Conservation (phyloP, 1,140 invertebrate genomes). For the Procambarus clarkii region DNA sequence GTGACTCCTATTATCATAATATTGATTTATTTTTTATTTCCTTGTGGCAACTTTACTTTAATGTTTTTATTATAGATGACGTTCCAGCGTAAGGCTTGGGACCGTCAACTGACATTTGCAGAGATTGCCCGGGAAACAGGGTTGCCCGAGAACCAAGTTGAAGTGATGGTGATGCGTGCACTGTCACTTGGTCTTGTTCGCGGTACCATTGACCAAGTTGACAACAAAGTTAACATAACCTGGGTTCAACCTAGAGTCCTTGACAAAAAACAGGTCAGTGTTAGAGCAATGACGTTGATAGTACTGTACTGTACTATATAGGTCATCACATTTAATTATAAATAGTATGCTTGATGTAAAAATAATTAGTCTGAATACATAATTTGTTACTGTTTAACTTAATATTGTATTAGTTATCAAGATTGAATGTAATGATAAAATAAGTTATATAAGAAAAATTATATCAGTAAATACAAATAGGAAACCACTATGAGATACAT, state of each 20-base stretch:
- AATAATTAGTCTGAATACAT: not conserved
- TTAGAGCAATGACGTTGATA: not conserved
- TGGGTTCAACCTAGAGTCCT: constrained; percentile 96
- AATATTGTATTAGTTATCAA: too few species aligned
- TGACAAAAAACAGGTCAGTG: constrained; percentile 80
- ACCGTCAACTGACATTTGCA: constrained; percentile 88
- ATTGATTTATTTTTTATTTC: not conserved
- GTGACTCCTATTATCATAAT: not conserved
- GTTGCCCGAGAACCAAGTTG: constrained; percentile 83
- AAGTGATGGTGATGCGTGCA: constrained; percentile 98
- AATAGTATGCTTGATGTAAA: not conserved
- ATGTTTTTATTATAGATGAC: constrained; percentile 80
- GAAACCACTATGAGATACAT: too few species aligned
- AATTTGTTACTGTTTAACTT: too few species aligned
- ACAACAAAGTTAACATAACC: constrained; percentile 86
- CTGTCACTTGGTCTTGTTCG: constrained; percentile 94
- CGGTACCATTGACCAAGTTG: constrained; percentile 97
- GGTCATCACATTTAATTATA: not conserved
- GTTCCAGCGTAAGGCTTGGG: constrained; percentile 82
- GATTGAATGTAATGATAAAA: too few species aligned
- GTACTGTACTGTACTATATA: not conserved
- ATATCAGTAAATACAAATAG: too few species aligned
- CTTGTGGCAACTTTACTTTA: not conserved
- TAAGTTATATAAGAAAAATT: too few species aligned
- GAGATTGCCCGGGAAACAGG: constrained; percentile 85